Conservation (phyloP, 2,113 vertebrate genomes). For the Burhinus oedicnemus region DNA sequence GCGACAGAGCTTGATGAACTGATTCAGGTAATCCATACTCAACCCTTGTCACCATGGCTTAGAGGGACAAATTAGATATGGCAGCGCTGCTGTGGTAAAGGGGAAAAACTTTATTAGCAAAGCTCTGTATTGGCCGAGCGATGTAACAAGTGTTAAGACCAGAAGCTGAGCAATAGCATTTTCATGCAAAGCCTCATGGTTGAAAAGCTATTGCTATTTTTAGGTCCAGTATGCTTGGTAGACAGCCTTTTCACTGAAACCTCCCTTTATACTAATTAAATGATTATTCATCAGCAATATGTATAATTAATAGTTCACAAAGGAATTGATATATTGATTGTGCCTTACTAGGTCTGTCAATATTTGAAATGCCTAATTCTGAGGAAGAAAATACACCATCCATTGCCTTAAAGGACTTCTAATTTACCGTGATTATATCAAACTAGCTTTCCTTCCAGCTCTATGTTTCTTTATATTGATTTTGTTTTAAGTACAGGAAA, state of each 20-base stretch:
- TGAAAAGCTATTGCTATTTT: constrained; percentile 6
- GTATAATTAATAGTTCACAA: constrained; percentile 51
- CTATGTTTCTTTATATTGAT: constrained; percentile 35
- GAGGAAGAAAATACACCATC: neutral
- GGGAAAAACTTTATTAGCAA: neutral
- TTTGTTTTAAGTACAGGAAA: constrained; percentile 40
- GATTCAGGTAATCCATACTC: constrained; percentile 84
- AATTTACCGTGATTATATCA: constrained; percentile 43
- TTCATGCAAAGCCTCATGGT: neutral
- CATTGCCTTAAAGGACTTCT: constrained; percentile 35
- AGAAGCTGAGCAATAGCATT: neutral
- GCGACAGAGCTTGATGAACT: constrained; percentile 92
- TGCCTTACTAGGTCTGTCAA: constrained; percentile 30
- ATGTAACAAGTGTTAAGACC: neutral
- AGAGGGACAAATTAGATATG: neutral
- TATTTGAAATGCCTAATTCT: constrained; percentile 40
- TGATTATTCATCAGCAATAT: constrained; percentile 33
- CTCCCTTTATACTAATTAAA: constrained; percentile 24
- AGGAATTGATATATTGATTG: constrained; percentile 45
- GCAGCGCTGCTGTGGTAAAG: neutral
- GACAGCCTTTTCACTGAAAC: neutral
- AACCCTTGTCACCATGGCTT: neutral
- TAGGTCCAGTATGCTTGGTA: neutral
- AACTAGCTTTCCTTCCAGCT: constrained; percentile 1
- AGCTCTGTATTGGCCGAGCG: fast-evolving